phyloP scores from a whole-genome alignment of 1,140 invertebrate genomes.

The Calephelis nemesis region DNA sequence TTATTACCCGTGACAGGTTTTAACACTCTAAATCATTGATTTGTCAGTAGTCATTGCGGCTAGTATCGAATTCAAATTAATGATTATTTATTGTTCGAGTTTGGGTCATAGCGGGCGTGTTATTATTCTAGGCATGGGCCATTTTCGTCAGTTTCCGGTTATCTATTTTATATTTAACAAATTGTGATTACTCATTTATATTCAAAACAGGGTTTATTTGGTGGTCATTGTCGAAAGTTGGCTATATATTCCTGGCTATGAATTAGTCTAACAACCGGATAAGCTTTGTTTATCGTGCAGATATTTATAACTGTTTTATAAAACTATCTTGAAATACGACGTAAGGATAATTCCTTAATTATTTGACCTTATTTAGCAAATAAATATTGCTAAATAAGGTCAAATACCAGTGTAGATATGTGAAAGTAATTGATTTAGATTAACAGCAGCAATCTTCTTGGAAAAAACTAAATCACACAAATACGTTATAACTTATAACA shows the following conservation, averaged over 20 bases:
- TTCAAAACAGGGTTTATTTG: conserved; percentile 51
- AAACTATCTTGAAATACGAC: no score
- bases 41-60: conserved; percentile 56
- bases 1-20: conserved; percentile 41
- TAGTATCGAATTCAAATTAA: conserved; percentile 70
- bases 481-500: no score
- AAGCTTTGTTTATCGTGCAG: background rate
- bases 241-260: background rate
- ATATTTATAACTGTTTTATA: background rate
- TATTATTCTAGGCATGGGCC: conserved; percentile 45
- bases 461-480: no score
- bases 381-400: no score
- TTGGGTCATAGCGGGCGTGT: conserved; percentile 44
- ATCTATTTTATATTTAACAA: conserved; percentile 43
- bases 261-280: conserved; percentile 9
- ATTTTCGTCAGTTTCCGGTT: conserved; percentile 70
- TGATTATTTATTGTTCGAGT: conserved; percentile 62
- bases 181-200: conserved; percentile 52
- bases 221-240: conserved; percentile 18
- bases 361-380: no score
- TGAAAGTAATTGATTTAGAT: no score
- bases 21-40: conserved; percentile 52
- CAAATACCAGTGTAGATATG: no score
- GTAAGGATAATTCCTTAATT: no score
- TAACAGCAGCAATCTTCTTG: no score